Evolutionary conservation across 2,113 vertebrate species (phyloP).

Genomic region (Caranx melampygus): DNA sequence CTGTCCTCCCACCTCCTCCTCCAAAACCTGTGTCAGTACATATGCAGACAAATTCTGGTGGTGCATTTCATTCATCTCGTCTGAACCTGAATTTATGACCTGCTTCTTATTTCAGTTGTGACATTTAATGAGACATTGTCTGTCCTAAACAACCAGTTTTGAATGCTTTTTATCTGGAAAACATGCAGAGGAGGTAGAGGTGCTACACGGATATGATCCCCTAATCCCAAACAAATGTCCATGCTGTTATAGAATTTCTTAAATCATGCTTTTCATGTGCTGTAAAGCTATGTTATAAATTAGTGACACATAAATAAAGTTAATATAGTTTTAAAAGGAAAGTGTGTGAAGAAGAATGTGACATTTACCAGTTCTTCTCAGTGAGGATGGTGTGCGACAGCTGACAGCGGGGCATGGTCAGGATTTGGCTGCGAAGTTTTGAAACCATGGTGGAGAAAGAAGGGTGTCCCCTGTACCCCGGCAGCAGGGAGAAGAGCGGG

Average conservation of each 20-base stretch:
- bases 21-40: no score
- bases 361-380: constrained; percentile 92
- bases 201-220: no score
- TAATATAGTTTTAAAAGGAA: neutral
- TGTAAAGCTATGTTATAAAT: no score
- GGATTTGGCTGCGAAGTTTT: constrained; percentile 90
- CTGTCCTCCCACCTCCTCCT: no score
- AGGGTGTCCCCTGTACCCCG: constrained; percentile 90
- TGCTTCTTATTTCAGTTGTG: no score
- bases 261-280: neutral
- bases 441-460: constrained; percentile 88
- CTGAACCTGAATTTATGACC: no score
- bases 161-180: no score
- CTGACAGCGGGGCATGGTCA: constrained; percentile 92
- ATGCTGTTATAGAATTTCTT: neutral
- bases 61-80: no score
- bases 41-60: no score
- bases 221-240: neutral
- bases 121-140: no score
- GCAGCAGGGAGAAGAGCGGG: constrained; percentile 90
- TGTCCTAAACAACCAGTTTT: no score
- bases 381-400: constrained; percentile 94
- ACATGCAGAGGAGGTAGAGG: neutral
- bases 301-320: neutral
- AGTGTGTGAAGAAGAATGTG: neutral